Evolutionary conservation across 2,797 vertebrate species (phyloP), one percentile per base, ranked within the genome.

Genomic region (Sylvilagus floridanus): DNA sequence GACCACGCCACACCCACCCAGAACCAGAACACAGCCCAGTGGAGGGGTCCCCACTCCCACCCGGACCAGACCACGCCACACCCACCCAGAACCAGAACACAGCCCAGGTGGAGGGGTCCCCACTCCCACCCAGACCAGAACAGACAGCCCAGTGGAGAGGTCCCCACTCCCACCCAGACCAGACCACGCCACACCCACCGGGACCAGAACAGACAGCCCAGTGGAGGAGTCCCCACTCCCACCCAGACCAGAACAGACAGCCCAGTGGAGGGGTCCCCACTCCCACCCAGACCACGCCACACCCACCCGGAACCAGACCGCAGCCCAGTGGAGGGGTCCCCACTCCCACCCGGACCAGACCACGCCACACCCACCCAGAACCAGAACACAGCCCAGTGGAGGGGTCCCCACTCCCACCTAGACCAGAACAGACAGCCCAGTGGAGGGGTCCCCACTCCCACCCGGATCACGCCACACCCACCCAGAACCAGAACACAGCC

Each of bases 401-500:
- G 21, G 1, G 3, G 13, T 16, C 8, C 52, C n/a, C 9, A 17
- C 50, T 32, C 11, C 9, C 57, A 8, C 47, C 13, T 2, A 10
- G 84, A 42, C 30, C 65, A 24, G 42, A 13, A n/a, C n/a, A n/a
- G n/a, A n/a, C n/a, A n/a, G n/a, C n/a, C n/a, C n/a, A n/a, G n/a
- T 42, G 42, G 42, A 42, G 21, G 1, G 3, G 13, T 16, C 8
- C 52, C n/a, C 9, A 17, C 50, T 32, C 11, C 9, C 57, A 8
- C 47, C 13, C 2, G 14, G 42, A 13, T 57, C 47, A 1, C 73
- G 50, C 28, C 26, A 4, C 12, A 16, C 7, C 54, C 69, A 57
- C 1, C 24, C 5, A 0, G 14, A 1, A 8, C 0, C 42, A 42
- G 7, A n/a, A n/a, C n/a, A n/a, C n/a, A n/a, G n/a, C n/a, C n/a